Evolutionary conservation across 1,140 invertebrate genomes (phyloP).

Genomic region (Mylabris phalerata): DNA sequence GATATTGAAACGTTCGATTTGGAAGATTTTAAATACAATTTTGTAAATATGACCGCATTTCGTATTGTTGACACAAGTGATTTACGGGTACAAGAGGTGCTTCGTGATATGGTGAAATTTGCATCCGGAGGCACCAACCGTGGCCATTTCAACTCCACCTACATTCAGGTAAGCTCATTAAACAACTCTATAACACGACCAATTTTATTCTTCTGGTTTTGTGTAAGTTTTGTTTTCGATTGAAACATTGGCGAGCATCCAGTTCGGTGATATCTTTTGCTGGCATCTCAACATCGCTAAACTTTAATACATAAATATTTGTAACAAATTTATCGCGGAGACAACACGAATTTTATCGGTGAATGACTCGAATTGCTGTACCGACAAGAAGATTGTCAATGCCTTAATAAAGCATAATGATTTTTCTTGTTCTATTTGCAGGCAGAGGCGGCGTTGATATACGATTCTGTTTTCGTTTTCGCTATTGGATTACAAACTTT

Average conservation of each 20-base stretch:
- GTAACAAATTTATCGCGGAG: no score
- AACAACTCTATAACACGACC: not conserved
- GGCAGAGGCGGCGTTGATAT: slow-evolving; percentile 72
- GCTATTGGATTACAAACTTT: slow-evolving; percentile 62
- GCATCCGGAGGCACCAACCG: slow-evolving; percentile 51
- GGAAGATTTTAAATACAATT: slow-evolving; percentile 91
- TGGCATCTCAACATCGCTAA: not conserved
- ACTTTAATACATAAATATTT: not conserved
- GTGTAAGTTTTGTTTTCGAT: not conserved
- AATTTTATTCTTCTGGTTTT: not conserved
- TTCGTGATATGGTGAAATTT: slow-evolving; percentile 82
- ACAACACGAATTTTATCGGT: not conserved
- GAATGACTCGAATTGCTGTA: not conserved
- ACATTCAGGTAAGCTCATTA: slow-evolving; percentile 56
- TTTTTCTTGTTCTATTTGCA: slow-evolving; percentile 41
- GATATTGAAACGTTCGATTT: slow-evolving; percentile 87
- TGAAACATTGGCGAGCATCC: not conserved
- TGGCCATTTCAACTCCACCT: slow-evolving; percentile 60
- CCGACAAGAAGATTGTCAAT: not conserved
- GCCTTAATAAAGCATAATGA: not conserved
- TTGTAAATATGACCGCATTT: slow-evolving; percentile 89
- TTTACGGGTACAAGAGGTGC: slow-evolving; percentile 62
- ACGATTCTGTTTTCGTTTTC: slow-evolving; percentile 72
- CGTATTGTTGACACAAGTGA: slow-evolving; percentile 75
- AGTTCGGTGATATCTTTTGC: not conserved